Conservation (phyloP, 2,888 invertebrate genomes). For the Dendrolimus houi region DNA sequence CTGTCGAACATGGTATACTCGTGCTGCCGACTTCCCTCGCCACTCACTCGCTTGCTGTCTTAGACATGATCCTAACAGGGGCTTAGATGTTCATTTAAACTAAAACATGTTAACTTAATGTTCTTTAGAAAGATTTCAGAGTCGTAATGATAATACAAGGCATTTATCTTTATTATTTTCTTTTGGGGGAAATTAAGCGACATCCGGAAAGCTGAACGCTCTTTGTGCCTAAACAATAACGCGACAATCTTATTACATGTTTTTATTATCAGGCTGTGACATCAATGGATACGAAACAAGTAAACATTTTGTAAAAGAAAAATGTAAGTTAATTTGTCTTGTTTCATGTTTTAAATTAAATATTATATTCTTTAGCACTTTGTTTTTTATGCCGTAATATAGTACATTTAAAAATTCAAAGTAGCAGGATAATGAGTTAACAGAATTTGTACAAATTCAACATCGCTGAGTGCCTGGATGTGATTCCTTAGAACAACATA, state of each 20-base stretch:
- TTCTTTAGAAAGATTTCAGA: neutral
- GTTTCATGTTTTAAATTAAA: neutral
- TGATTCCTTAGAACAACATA: too few species aligned
- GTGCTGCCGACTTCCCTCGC: too few species aligned
- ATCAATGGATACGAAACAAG: neutral
- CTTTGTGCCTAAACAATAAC: neutral
- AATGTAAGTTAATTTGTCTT: neutral
- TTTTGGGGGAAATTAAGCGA: neutral
- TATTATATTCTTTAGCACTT: neutral
- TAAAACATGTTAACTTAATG: too few species aligned
- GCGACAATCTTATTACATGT: neutral
- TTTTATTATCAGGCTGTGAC: neutral
- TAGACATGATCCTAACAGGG: too few species aligned
- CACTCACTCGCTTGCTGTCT: too few species aligned
- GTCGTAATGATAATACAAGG: neutral
- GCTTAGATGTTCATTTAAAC: too few species aligned
- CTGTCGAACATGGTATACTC: too few species aligned
- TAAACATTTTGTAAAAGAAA: neutral
- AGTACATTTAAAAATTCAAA: too few species aligned
- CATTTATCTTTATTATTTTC: constrained; percentile 3
- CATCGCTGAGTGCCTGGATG: too few species aligned
- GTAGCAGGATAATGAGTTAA: too few species aligned
- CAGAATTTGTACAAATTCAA: too few species aligned
- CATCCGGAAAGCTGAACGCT: neutral
- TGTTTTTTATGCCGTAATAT: neutral